These are phyloP conservation scores for Oligia strigilis DNA, from an alignment of 2,888 invertebrate genomes.

Conservation along the genomic window DNA sequence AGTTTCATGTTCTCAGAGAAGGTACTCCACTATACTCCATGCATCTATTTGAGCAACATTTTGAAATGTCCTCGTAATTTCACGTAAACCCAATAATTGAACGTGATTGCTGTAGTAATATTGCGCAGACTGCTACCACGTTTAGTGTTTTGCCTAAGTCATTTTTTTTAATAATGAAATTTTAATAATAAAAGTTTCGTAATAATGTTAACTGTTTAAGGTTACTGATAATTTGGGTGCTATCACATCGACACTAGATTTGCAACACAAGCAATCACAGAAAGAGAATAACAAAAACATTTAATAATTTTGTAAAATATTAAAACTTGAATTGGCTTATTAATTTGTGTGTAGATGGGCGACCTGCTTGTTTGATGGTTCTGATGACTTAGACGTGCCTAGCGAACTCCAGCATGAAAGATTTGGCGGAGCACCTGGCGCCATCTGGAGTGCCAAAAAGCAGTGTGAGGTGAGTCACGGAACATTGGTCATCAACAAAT, in stretches of 20 bases:
- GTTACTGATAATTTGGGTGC: conserved; percentile 15
- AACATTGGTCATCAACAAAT: background rate
- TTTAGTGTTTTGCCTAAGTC: conserved; percentile 10
- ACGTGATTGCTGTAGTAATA: conserved; percentile 33
- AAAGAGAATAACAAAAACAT: background rate
- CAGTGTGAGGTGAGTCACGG: conserved; percentile 92
- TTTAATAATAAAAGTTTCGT: background rate
- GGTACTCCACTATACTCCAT: background rate
- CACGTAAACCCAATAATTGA: background rate
- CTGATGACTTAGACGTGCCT: conserved; percentile 83
- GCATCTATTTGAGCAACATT: background rate
- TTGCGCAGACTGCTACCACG: background rate
- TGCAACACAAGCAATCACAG: background rate
- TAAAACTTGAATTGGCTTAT: conserved; percentile 1
- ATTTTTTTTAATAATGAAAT: too few species aligned
- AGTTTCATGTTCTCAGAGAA: background rate
- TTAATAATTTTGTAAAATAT: background rate
- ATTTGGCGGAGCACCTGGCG: conserved; percentile 92
- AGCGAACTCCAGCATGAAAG: conserved; percentile 91
- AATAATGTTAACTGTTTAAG: background rate
- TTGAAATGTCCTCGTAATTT: conserved; percentile 10
- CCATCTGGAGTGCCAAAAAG: conserved; percentile 93
- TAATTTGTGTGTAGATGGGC: conserved; percentile 87
- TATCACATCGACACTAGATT: conserved; percentile 4
- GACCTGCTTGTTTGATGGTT: conserved; percentile 92